Evolutionary conservation across 2,888 invertebrate genomes (phyloP), one percentile per base, ranked within the genome.

Genomic region (Apeira syringaria): DNA sequence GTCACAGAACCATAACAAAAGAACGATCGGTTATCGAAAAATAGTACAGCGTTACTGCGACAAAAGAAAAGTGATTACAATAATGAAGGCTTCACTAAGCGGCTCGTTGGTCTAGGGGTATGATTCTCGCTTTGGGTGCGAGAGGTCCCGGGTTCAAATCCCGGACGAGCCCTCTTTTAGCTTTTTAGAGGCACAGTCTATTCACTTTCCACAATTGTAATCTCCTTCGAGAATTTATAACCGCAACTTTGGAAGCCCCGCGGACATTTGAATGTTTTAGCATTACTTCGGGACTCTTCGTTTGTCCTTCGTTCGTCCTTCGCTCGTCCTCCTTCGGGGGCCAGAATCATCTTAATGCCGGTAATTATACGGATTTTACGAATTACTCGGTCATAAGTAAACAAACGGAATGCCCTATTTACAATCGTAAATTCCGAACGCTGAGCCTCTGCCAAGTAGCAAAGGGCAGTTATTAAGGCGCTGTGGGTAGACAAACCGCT

Each of bases 361-460:
- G 88, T 88, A 90, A 90, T 90, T 90, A 90, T 89, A 88, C 84
- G 80, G 89, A 88, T 88, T 89, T 80, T 59, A 53, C 73, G 89
- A 89, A 89, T 89, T 89, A 87, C 86, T 88, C 80, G 82, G 75
- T 83, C 85, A 86, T 87, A 86, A 87, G 85, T 87, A 86, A 88
- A 86, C 85, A 86, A 80, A 80, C 77, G 74, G 73, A 79, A 84
- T 78, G 77, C 68, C 77, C 81, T 85, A 86, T 86, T 87, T 84
- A 84, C 82, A 83, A 85, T 84, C 87, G 87, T 87, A 82, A 86
- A 87, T 87, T 86, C 80, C 55, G 57, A 46, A 47, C 50, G 44
- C 30, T 44, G 35, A 36, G 34, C 46, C 34, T 43, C 32, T 28
- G 24, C 18, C 27, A 18, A 35, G 35, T 30, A 20, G 20, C 18